These are phyloP conservation scores for Ametastegia equiseti DNA, from an alignment of 2,888 invertebrate genomes.

Conservation along the genomic window DNA sequence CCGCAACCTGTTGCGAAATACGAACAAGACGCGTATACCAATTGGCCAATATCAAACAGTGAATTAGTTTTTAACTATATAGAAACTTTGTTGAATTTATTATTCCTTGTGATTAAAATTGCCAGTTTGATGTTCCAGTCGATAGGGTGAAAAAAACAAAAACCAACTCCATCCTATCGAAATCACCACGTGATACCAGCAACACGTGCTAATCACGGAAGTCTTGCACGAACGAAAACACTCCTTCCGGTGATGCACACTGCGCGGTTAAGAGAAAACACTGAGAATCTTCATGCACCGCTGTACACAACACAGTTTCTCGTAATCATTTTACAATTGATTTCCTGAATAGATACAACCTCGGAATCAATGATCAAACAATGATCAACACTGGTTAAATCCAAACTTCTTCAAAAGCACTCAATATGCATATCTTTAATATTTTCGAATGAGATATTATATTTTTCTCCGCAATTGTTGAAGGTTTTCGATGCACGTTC, in stretches of 20 bases:
- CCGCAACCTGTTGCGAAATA: slow-evolving; percentile 10
- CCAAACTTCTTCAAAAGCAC: not conserved
- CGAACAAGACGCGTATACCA: slow-evolving; percentile 9
- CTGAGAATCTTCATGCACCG: not conserved
- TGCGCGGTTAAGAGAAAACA: not conserved
- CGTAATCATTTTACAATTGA: not conserved
- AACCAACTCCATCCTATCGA: no score
- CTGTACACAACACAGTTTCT: not conserved
- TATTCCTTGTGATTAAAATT: no score
- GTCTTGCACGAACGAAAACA: not conserved
- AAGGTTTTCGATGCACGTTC: not conserved
- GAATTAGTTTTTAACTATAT: slow-evolving; percentile 4
- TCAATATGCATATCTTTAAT: no score
- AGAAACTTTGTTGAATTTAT: no score
- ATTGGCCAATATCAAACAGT: not conserved
- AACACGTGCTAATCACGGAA: no score
- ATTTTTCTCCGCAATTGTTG: not conserved
- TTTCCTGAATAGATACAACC: not conserved
- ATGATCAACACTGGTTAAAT: not conserved
- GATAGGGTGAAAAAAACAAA: no score
- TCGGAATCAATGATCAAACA: not conserved
- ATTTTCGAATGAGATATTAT: no score
- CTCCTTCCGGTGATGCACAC: not conserved
- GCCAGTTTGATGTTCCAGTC: not conserved
- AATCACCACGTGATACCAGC: no score